Percentiles rank a stretch among this genome's conserved stretches.
Evolutionary conservation across 2,888 invertebrate species (phyloP).

Genomic region (Cheilosia variabilis): DNA sequence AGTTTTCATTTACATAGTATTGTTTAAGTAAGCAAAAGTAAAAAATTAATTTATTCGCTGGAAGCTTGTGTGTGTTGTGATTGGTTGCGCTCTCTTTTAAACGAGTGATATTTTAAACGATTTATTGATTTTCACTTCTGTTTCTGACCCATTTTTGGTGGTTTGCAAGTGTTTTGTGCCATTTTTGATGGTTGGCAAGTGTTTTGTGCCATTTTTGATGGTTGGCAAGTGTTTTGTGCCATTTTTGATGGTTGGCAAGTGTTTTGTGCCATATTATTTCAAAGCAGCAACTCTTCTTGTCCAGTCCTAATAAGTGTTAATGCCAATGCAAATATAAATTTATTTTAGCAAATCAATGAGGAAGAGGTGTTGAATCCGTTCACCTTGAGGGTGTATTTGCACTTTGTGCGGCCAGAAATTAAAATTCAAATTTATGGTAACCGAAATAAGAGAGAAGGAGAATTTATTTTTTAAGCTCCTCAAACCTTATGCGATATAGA

Average conservation of each 20-base stretch:
- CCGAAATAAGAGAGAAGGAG: neutral
- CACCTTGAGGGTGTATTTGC: conserved; percentile 34
- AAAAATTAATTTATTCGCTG: conserved; percentile 53
- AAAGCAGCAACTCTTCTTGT: neutral
- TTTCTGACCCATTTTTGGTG: conserved; percentile 28
- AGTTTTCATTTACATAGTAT: conserved; percentile 4
- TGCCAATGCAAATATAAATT: neutral
- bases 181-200: too few species aligned
- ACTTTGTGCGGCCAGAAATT: conserved; percentile 11
- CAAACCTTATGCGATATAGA: neutral
- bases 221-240: conserved; percentile 20
- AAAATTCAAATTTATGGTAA: conserved; percentile 21
- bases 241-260: conserved; percentile 8
- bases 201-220: conserved; percentile 20
- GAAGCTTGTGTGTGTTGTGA: conserved; percentile 15
- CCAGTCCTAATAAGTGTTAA: neutral
- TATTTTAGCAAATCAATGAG: neutral
- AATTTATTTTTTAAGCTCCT: conserved; percentile 22
- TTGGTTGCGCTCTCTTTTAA: neutral
- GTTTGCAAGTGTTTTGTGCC: conserved; percentile 1
- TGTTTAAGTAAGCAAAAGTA: conserved; percentile 27
- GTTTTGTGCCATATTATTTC: conserved; percentile 7
- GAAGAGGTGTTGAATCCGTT: neutral
- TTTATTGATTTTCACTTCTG: conserved; percentile 45
- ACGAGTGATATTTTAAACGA: conserved; percentile 27